Evolutionary conservation across 2,797 vertebrate genomes (phyloP), one percentile per base, ranked within the genome.

Genomic region (Oreochromis grahami): DNA sequence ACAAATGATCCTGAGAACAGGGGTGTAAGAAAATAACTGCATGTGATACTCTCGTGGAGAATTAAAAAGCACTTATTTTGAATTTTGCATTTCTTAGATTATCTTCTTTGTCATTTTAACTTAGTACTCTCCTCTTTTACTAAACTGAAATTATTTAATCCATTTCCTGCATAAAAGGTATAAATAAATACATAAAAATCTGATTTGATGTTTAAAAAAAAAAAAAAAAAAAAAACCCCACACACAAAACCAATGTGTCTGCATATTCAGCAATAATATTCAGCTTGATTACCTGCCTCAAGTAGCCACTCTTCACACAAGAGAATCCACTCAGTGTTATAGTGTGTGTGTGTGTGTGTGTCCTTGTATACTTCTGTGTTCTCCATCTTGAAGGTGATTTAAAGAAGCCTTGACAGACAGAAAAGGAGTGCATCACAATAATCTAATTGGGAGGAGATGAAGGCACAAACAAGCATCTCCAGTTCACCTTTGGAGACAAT

Each of bases 241-340:
- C 32, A 11, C 32, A 38, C 60, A 70, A 2, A 0, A 15, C 5
- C 2, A 10, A 34, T 0, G 36, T 29, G n/a, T 63, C 60, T 43
- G 53, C 38, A 65, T 80, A 80, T 84, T 87, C 65, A 3, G 32
- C 58, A 83, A 58, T 68, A 82, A 82, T 26, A 26, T 26, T 26
- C 26, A 26, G 80, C 52, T 84, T 87, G 88, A 89, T 92, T 86
- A 88, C 76, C 81, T 78, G 68, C 70, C 55, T 87, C 56, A 29
- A 89, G 82, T 45, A 55, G 85, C 55, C 77, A 55, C 70, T 83
- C 82, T 51, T 34, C 48, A 76, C 74, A 84, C 13, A 14, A 6
- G 41, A 9, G 70, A 68, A 45, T 29, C 21, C 14, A 26, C 8
- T n/a, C 41, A 13, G 26, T n/a, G 65, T 36, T n/a, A 5, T 34